phyloP scores from a whole-genome alignment of 2,888 invertebrate species.

The Leucozona laternaria region DNA sequence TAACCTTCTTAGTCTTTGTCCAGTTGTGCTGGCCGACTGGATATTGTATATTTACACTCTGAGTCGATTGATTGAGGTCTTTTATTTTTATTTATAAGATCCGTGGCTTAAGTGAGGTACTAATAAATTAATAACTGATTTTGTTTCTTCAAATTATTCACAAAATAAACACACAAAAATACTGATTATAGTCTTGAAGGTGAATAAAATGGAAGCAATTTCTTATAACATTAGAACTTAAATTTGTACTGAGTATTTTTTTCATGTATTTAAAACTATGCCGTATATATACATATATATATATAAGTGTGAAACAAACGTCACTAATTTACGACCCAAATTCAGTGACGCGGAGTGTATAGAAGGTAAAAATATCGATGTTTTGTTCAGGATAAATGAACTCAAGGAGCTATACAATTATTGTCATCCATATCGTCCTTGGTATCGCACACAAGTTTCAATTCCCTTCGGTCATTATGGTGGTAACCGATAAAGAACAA shows the following conservation, averaged over 20 bases:
- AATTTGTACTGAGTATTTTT: too few species aligned
- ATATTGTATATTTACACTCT: neutral
- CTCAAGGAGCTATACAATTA: slow-evolving; percentile 31
- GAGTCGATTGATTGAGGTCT: neutral
- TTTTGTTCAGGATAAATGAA: slow-evolving; percentile 45
- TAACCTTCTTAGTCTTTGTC: slow-evolving; percentile 42
- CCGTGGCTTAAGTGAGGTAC: too few species aligned
- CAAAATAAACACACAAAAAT: too few species aligned
- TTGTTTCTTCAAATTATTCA: too few species aligned
- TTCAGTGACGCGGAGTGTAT: slow-evolving; percentile 1
- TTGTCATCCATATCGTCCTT: slow-evolving; percentile 46
- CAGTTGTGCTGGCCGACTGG: slow-evolving; percentile 5
- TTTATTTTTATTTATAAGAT: neutral
- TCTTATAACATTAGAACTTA: too few species aligned
- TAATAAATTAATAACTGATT: too few species aligned
- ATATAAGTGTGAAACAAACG: too few species aligned
- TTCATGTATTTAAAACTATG: too few species aligned
- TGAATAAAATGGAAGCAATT: too few species aligned
- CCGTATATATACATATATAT: too few species aligned
- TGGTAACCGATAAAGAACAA: slow-evolving; percentile 24
- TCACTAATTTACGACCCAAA: too few species aligned
- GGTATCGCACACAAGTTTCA: slow-evolving; percentile 41
- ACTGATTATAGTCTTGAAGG: too few species aligned
- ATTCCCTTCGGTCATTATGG: slow-evolving; percentile 47
- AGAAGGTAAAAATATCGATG: slow-evolving; percentile 48